A percentile compares a stretch with the other conserved stretches of the same genome.
Evolutionary conservation across 2,113 vertebrate genomes (phyloP).

Genomic region (Pelecanoides urinatrix): DNA sequence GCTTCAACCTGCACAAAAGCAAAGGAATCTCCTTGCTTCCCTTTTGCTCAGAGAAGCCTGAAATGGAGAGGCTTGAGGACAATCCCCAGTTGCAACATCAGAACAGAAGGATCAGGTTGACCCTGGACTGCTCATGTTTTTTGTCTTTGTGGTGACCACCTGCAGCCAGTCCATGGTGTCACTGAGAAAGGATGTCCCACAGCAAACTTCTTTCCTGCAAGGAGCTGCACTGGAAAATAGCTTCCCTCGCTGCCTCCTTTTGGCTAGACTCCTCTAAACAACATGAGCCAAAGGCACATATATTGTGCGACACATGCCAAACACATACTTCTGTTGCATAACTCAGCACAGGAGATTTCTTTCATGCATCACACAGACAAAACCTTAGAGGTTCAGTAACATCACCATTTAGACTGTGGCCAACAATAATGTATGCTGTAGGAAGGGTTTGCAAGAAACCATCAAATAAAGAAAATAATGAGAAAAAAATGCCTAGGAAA

Average conservation of each 20-base stretch:
- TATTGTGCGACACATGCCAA: fast-evolving
- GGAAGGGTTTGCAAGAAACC: neutral
- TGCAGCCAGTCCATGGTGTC: neutral
- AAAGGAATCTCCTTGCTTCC: neutral
- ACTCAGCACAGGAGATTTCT: neutral
- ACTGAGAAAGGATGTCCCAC: neutral
- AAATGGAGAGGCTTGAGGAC: neutral
- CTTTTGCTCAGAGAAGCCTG: neutral
- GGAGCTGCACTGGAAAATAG: neutral
- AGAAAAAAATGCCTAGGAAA: neutral
- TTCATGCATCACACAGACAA: neutral
- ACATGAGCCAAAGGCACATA: fast-evolving
- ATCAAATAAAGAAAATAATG: neutral
- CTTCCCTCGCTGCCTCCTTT: neutral
- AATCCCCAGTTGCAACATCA: neutral
- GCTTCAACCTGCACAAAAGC: neutral
- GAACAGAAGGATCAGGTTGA: neutral
- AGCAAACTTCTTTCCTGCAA: neutral
- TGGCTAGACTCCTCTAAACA: neutral
- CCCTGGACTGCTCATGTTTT: fast-evolving
- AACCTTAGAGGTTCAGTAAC: neutral
- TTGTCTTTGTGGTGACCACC: fast-evolving
- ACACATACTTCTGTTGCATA: neutral
- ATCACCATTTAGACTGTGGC: neutral
- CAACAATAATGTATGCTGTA: neutral